Evolutionary conservation across 2,113 vertebrate genomes (phyloP).

Genomic region (Pionites leucogaster): DNA sequence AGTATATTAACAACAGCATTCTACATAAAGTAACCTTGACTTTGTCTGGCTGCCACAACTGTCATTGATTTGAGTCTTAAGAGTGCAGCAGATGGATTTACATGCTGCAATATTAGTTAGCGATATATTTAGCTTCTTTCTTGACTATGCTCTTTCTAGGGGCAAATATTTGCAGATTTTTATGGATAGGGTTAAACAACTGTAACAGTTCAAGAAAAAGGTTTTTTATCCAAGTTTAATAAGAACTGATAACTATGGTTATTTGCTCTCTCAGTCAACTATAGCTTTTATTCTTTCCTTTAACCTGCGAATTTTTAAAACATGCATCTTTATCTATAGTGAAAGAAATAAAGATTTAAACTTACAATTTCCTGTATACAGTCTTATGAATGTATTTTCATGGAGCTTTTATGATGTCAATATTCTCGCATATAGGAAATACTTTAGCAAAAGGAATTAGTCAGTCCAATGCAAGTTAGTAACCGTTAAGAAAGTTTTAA

Average conservation of each 20-base stretch:
- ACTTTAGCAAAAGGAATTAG: not conserved
- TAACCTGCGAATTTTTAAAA: not conserved
- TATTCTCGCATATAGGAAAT: not conserved
- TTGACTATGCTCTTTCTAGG: not conserved
- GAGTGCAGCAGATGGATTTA: not conserved
- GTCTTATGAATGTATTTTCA: not conserved
- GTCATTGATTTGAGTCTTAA: conserved; percentile 1
- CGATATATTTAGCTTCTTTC: not conserved
- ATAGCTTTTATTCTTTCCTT: not conserved
- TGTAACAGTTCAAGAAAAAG: not conserved
- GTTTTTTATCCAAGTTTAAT: not conserved
- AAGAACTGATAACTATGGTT: not conserved
- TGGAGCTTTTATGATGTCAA: not conserved
- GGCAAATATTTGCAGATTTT: not conserved
- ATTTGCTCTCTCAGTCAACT: not conserved
- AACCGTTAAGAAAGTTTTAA: not conserved
- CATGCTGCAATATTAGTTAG: not conserved
- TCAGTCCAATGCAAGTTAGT: not conserved
- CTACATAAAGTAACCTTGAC: not conserved
- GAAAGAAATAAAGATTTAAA: not conserved
- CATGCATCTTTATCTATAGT: not conserved
- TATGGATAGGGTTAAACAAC: not conserved
- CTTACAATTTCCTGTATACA: not conserved
- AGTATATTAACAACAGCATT: not conserved
- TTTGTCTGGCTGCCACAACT: not conserved